Evolutionary conservation across 2,888 invertebrate species (phyloP).

Genomic region (Athalia circularis): DNA sequence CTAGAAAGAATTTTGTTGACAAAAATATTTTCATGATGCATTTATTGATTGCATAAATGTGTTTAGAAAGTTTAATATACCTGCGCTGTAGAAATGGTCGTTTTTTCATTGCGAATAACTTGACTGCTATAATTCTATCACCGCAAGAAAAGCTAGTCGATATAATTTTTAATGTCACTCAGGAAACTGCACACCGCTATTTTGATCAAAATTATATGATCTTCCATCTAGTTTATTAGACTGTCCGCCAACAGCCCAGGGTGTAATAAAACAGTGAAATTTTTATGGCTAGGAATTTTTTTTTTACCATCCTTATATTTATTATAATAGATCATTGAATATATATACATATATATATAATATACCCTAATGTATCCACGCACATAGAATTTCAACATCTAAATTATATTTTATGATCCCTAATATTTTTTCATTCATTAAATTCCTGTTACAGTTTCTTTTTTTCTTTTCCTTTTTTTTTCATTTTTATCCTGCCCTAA

Average conservation of each 20-base stretch:
- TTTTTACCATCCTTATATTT: not conserved
- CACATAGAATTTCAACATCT: too few relatives aligned
- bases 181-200: not conserved
- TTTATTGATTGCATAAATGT: too few relatives aligned
- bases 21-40: too few relatives aligned
- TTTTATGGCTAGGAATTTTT: constrained; percentile 2
- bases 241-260: not conserved
- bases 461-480: not conserved
- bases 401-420: constrained; percentile 10
- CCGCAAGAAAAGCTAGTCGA: not conserved
- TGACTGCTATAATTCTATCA: not conserved
- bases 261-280: not conserved
- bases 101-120: too few relatives aligned
- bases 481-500: not conserved
- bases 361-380: too few relatives aligned
- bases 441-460: not conserved
- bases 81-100: too few relatives aligned
- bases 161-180: constrained; percentile 23
- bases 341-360: too few relatives aligned
- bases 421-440: not conserved
- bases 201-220: not conserved
- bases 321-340: too few relatives aligned
- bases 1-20: too few relatives aligned
- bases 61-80: too few relatives aligned
- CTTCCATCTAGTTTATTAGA: constrained; percentile 11